Evolutionary conservation across 2,888 invertebrate species (phyloP), one percentile per base, ranked within the genome.

Genomic region (Selenia dentaria): DNA sequence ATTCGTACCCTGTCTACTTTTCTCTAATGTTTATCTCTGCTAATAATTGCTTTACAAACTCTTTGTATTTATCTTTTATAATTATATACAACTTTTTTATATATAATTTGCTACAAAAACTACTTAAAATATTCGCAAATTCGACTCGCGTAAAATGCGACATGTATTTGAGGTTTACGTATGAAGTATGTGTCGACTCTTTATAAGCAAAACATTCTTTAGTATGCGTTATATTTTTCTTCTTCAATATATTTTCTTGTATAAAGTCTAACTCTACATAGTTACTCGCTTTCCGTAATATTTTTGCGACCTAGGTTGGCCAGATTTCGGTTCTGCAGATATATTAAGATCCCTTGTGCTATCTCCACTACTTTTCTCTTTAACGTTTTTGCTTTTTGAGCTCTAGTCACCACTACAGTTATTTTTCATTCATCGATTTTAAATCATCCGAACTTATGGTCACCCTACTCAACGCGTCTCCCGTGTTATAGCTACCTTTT

Each of bases 391-490:
- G 2, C 6, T 22, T 6, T 22, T 22, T 22, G 22, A 4, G 22
- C 22, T 26, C 42, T 24, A 1, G 45, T 53, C 13, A 39, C 20
- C 31, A 9, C 31, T 39, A 1, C 12, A 2, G n/a, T n/a, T n/a
- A n/a, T n/a, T n/a, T n/a, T 13, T 41, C 18, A 25, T 33, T 41
- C 37, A 51, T 46, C 1, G 26, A 13, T 34, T 46, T 45, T n/a
- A 51, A 35, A 6, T 38, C 38, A 12, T 42, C n/a, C 20, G 1
- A 34, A 29, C 48, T 50, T 16, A 54, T 18, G 11, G 6, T 8
- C 2, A 50, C 10, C 6, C 54, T 18, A 13, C 48, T 46, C 27
- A 51, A 40, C 5, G 42, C 48, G 16, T 54, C 48, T 20, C 51
- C 51, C 11, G 18, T 33, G 40, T 51, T 54, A 10, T 48, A 26